These are phyloP conservation scores for Yponomeuta malinellus DNA, from an alignment of 2,888 invertebrate genomes.

Conservation along the genomic window DNA sequence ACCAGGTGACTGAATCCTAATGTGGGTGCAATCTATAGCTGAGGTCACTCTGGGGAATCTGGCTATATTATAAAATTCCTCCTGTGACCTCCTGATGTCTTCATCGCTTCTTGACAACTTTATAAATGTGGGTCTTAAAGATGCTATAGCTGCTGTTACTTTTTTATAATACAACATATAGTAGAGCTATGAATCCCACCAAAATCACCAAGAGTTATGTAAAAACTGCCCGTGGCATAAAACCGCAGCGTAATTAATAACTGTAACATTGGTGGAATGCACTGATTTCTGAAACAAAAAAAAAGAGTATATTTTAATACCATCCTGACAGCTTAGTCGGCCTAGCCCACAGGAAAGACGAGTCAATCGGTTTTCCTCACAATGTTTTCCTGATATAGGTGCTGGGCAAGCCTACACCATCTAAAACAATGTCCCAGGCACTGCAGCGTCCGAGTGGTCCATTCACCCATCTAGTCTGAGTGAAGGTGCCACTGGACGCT, in stretches of 20 bases:
- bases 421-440: too few species aligned
- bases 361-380: too few species aligned
- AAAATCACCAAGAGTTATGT: slow-evolving; percentile 21
- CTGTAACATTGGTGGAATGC: slow-evolving; percentile 16
- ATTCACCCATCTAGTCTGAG: too few species aligned
- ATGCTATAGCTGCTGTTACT: slow-evolving; percentile 20
- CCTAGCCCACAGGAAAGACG: too few species aligned
- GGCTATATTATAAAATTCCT: slow-evolving; percentile 21
- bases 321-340: too few species aligned
- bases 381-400: too few species aligned
- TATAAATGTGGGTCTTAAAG: slow-evolving; percentile 14
- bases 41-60: slow-evolving; percentile 20
- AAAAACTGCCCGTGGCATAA: slow-evolving; percentile 20
- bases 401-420: too few species aligned
- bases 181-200: slow-evolving; percentile 19
- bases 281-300: slow-evolving; percentile 13
- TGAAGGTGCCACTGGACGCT: too few species aligned
- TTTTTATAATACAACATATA: slow-evolving; percentile 19
- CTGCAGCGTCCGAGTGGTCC: too few species aligned
- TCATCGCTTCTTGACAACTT: slow-evolving; percentile 18
- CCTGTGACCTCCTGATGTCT: slow-evolving; percentile 17
- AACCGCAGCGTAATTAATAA: slow-evolving; percentile 14
- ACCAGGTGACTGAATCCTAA: slow-evolving; percentile 19
- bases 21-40: slow-evolving; percentile 22
- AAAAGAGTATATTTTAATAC: background rate